Evolutionary conservation across 2,888 invertebrate genomes (phyloP), one percentile per base, ranked within the genome.

Genomic region (Amaurobius ferox): DNA sequence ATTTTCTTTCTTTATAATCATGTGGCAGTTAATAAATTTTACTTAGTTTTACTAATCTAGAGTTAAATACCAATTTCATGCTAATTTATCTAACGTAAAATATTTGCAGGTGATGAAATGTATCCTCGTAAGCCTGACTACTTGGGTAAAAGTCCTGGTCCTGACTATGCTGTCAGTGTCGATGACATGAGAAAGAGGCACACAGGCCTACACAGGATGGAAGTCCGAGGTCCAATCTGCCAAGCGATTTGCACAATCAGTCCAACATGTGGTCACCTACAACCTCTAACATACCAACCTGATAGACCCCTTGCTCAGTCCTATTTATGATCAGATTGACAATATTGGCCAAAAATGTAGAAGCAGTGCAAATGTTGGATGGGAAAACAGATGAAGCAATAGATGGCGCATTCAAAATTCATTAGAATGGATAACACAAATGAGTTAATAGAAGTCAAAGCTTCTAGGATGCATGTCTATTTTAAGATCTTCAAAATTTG

Each of bases 41-140:
- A n/a, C n/a, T n/a, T n/a, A n/a, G n/a, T n/a, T n/a, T n/a, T n/a
- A n/a, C n/a, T n/a, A n/a, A n/a, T n/a, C n/a, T n/a, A n/a, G n/a
- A n/a, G n/a, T n/a, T n/a, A n/a, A n/a, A n/a, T n/a, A n/a, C n/a
- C n/a, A n/a, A n/a, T n/a, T n/a, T n/a, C n/a, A n/a, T n/a, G n/a
- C n/a, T n/a, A n/a, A n/a, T n/a, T n/a, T n/a, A n/a, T n/a, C n/a
- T n/a, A n/a, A n/a, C n/a, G n/a, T n/a, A n/a, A n/a, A n/a, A n/a
- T n/a, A 11, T 71, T 61, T 73, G 23, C 35, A 91, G 91, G 91
- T 39, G 91, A 91, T 88, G 90, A 90, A 48, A 85, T 91, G 71
- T 91, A 91, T 78, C 91, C 91, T 39, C 88, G 89, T 11, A 88
- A 89, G 0, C 90, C 90, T 29, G 90, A 91, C 86, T 85, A 89